Percentiles rank a stretch among this genome's conserved stretches.
phyloP scores from a whole-genome alignment of 2,113 vertebrate genomes.

The Myotis brandtii region DNA sequence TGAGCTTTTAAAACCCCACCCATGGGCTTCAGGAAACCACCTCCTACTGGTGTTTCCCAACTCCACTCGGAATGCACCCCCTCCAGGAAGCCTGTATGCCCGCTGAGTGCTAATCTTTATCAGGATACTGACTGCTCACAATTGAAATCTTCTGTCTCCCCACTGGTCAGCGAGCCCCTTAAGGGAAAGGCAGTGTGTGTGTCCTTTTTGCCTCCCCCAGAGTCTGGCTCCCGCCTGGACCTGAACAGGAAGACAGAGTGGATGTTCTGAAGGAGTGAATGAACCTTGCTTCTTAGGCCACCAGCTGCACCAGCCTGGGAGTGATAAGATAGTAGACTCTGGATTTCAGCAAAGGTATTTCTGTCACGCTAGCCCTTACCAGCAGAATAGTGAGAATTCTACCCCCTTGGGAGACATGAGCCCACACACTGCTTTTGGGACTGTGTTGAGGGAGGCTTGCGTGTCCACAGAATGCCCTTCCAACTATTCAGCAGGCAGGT shows the following conservation, averaged over 20 bases:
- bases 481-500: not conserved
- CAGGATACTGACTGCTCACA: not conserved
- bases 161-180: not conserved
- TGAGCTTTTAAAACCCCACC: not conserved
- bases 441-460: not conserved
- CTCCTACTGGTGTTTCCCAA: not conserved
- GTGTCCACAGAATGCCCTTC: fast-evolving
- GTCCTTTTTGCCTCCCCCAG: not conserved
- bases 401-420: not conserved
- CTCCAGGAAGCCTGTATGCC: not conserved
- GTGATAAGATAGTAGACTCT: not conserved
- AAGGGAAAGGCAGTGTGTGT: not conserved
- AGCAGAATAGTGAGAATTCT: not conserved
- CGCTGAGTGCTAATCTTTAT: not conserved
- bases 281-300: not conserved
- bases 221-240: not conserved
- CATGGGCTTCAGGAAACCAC: not conserved
- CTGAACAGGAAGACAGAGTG: not conserved
- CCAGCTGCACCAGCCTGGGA: not conserved
- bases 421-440: not conserved
- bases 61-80: not conserved
- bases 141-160: not conserved
- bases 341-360: not conserved
- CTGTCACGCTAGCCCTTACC: not conserved
- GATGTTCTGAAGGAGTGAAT: not conserved